phyloP scores from a whole-genome alignment of 1,140 invertebrate species.

The Cydia fagiglandana region DNA sequence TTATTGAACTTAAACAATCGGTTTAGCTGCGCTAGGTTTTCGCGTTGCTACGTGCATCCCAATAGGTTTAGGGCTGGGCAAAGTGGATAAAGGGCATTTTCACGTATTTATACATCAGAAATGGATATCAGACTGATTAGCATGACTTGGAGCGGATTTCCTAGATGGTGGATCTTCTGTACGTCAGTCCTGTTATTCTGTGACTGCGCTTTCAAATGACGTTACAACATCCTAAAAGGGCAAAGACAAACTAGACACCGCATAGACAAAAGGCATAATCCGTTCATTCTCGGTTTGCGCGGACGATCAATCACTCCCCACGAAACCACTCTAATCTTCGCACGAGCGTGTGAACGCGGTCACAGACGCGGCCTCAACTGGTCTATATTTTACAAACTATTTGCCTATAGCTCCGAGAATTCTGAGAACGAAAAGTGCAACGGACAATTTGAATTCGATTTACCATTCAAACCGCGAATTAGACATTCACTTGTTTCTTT shows the following conservation, averaged over 20 bases:
- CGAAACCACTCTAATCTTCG: slow-evolving; percentile 65
- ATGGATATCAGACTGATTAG: too few relatives aligned
- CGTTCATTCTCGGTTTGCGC: slow-evolving; percentile 45
- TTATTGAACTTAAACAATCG: too few relatives aligned
- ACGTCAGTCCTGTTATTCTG: slow-evolving; percentile 21
- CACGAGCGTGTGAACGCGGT: slow-evolving; percentile 71
- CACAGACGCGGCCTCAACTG: slow-evolving; percentile 47
- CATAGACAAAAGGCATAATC: slow-evolving; percentile 57
- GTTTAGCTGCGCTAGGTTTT: too few relatives aligned
- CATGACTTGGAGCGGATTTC: too few relatives aligned
- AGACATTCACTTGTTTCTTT: slow-evolving; percentile 28
- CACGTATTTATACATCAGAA: too few relatives aligned
- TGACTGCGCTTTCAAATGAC: background rate
- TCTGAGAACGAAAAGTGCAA: slow-evolving; percentile 45
- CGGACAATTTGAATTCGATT: slow-evolving; percentile 32
- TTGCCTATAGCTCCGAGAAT: slow-evolving; percentile 55
- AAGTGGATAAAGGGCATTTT: too few relatives aligned
- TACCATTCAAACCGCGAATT: slow-evolving; percentile 25
- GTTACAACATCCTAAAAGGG: slow-evolving; percentile 28
- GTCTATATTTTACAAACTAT: slow-evolving; percentile 59
- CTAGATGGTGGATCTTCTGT: slow-evolving; percentile 6
- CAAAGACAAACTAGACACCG: slow-evolving; percentile 43
- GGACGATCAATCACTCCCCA: slow-evolving; percentile 66
- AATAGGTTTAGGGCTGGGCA: too few relatives aligned
- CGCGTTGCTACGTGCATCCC: too few relatives aligned